Base-by-base conservation (phyloP, 2,797 vertebrate species). In the Hoplostethus mediterraneus region DNA sequence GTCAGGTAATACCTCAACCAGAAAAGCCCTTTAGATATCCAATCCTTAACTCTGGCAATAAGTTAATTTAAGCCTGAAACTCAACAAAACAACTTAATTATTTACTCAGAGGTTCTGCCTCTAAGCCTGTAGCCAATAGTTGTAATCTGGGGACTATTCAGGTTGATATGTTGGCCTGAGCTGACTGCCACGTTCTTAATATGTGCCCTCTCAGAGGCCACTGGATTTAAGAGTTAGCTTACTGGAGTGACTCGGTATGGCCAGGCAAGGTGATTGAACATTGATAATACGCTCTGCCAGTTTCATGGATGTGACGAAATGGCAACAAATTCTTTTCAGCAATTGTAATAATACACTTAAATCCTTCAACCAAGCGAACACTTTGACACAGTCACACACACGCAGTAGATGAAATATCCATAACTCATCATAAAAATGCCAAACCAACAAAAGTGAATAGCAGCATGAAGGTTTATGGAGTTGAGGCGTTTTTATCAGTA, bases 401-500 rank as follows among this genome's bases (percentile, higher is more conserved):
- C 67, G 63, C 21, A 79, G 70, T 52, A 76, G 67, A 31, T 71
- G 51, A 81, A 84, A 75, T 71, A 75, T 73, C 60, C 67, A 86
- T 78, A 80, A 85, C 68, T 78, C 83, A 78, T 89, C 74, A 73
- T 88, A 87, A 85, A 89, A 79, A 73, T 6, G 70, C 58, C 85
- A 92, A 88, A 88, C 67, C 82, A 89, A 88, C 88, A 90, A 89
- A 91, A 87, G 88, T 80, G 68, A 85, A 79, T 69, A 71, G 76
- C 75, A 73, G 80, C 60, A 67, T 79, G 86, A 63, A 71, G 88
- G 82, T 87, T 82, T 86, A 86, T 83, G 73, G 80, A 86, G 87
- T 82, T 81, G 82, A 77, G 77, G 60, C 81, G 38, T 84, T 94
- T 94, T 94, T 92, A 91, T 94, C 91, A 86, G 90, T 89, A 77